Base-by-base conservation (phyloP, 2,113 vertebrate species). In the Hydrolagus affinis region DNA sequence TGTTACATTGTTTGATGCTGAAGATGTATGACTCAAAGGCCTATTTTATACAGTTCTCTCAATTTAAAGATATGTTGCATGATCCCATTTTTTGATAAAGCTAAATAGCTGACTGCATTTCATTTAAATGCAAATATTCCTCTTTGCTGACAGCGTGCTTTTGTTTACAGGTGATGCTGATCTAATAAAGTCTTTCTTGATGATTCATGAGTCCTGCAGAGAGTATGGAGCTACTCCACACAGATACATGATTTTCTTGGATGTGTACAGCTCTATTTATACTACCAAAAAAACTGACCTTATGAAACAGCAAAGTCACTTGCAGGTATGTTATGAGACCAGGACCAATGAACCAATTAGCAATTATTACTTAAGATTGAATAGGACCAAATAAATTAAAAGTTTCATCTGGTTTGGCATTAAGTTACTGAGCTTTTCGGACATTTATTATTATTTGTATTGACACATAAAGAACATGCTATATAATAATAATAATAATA, bases 181-280 rank as follows among this genome's bases (percentile, higher is more conserved):
- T 74, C 94, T 98, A 89, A 90, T 94, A 86, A 95, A 93, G 28
- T 95, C 94, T 66, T 99, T 99, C 92, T 91, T 97, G 89, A 87
- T 90, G 88, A 96, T 99, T 86, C 97, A 99, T 1, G 93, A 98
- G 70, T 97, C 97, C 12, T 98, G 97, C 87, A 94, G 92, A 89
- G 90, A 92, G 6, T 91, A 95, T 0, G 95, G 96, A 85, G 97
- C 97, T 69, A 98, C 97, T 0, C 96, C 98, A 28, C 96, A 96
- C 88, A 94, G 94, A 86, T 99, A 97, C 85, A 95, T 99, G 94
- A 93, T 94, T 73, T 98, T 99, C 87, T 90, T 99, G 86, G 94
- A 78, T 30, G 89, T 96, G 1, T 98, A 98, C 88, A 92, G 90
- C 77, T 86, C 94, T 85, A 92, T 98, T 87, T 96, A 93, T 88